Conservation (phyloP, 1,140 invertebrate genomes). For the Tetramorium simillimum region DNA sequence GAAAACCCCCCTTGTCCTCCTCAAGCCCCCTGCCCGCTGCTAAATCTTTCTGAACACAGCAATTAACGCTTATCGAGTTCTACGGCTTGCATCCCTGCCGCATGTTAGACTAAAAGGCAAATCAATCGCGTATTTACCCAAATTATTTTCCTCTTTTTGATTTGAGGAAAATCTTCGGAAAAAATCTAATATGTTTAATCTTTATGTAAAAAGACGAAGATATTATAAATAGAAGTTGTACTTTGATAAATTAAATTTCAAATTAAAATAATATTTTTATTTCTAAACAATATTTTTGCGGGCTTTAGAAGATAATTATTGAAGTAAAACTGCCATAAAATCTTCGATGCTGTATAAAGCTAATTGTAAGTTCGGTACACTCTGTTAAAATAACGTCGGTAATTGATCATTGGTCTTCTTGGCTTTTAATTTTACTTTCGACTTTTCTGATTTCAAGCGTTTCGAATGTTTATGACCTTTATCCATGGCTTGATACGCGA, state of each 20-base stretch:
- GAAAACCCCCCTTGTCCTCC: not conserved
- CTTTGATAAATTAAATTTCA: not conserved
- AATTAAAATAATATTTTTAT: not conserved
- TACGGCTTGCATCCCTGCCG: slow-evolving; percentile 29
- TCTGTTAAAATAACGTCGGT: slow-evolving; percentile 78
- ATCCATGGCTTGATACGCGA: slow-evolving; percentile 80
- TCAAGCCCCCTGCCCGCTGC: not conserved
- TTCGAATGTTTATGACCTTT: slow-evolving; percentile 88
- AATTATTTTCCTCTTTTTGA: not conserved
- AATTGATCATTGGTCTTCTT: slow-evolving; percentile 87
- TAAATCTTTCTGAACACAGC: slow-evolving; percentile 23
- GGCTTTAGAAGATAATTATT: not conserved
- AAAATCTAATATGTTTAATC: not conserved
- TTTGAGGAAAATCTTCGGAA: not conserved
- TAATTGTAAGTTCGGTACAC: not conserved
- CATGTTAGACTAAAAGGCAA: slow-evolving; percentile 19
- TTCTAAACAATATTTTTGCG: no score
- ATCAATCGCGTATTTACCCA: not conserved
- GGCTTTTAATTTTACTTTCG: slow-evolving; percentile 91
- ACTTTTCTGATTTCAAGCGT: slow-evolving; percentile 90
- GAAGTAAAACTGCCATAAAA: not conserved
- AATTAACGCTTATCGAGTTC: slow-evolving; percentile 34
- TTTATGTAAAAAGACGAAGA: not conserved
- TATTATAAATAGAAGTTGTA: not conserved
- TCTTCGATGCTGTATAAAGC: not conserved